These are phyloP conservation scores for Arrhopalites spinosus DNA, from an alignment of 2,888 invertebrate genomes.

Conservation along the genomic window DNA sequence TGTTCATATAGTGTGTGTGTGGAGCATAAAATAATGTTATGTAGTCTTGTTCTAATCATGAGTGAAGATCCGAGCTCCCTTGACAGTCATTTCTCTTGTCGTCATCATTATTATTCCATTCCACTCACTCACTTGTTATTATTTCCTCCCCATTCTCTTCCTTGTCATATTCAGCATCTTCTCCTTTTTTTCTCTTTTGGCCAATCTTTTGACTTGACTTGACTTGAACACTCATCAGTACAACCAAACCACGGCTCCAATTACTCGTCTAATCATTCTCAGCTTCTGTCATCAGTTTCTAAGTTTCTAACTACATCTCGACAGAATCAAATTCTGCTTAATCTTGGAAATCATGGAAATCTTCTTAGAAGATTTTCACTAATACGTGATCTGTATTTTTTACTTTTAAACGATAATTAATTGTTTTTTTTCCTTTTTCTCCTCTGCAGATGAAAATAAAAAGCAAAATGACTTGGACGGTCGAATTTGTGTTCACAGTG, in stretches of 20 bases:
- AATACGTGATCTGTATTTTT: not conserved
- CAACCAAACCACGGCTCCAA: not conserved
- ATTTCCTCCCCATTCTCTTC: not conserved
- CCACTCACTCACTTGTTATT: not conserved
- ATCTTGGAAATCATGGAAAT: not conserved
- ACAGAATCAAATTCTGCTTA: not conserved
- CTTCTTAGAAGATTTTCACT: not conserved
- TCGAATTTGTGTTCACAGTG: conserved; percentile 38
- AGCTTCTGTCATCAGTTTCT: not conserved
- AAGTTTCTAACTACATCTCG: not conserved
- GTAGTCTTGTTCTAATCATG: too few relatives aligned
- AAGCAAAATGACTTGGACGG: not conserved
- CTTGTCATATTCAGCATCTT: not conserved
- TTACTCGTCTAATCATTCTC: not conserved
- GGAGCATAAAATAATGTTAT: too few relatives aligned
- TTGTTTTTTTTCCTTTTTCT: not conserved
- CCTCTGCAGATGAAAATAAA: conserved; percentile 5
- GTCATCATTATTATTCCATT: not conserved
- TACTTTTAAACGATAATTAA: not conserved
- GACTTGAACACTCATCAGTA: not conserved
- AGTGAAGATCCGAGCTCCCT: not conserved
- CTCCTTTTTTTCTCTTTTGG: not conserved
- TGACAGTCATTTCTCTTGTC: not conserved
- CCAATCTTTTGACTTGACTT: not conserved
- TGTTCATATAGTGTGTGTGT: too few relatives aligned